phyloP scores from a whole-genome alignment of 2,113 vertebrate species.

The Halcyon malimbica region DNA sequence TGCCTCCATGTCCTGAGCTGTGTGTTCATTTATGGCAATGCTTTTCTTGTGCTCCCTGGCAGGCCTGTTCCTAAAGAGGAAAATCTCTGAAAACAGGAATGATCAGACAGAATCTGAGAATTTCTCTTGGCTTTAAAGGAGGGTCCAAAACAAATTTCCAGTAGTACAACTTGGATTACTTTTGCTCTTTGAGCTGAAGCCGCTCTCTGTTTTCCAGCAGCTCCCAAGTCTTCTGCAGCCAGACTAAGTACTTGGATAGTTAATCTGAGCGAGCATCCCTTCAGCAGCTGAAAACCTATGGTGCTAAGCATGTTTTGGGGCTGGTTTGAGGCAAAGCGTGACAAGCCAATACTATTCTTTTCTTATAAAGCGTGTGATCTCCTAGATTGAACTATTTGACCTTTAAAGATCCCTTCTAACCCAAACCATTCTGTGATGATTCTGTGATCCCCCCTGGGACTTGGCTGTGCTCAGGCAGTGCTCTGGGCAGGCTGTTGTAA shows the following conservation, averaged over 20 bases:
- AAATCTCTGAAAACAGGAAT: neutral
- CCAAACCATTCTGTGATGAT: neutral
- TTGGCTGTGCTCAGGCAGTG: neutral
- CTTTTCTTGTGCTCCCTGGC: neutral
- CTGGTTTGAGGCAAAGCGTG: neutral
- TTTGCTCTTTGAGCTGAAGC: neutral
- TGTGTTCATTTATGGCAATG: neutral
- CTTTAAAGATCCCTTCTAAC: neutral
- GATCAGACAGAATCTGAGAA: neutral
- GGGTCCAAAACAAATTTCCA: neutral
- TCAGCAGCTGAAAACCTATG: neutral
- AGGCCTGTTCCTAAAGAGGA: neutral
- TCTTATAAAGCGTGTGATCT: neutral
- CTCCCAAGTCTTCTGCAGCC: neutral
- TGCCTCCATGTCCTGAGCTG: neutral
- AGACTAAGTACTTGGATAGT: neutral
- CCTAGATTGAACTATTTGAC: neutral
- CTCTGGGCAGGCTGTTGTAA: neutral
- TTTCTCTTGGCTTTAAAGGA: neutral
- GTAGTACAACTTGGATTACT: neutral
- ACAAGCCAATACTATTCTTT: neutral
- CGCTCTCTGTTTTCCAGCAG: neutral
- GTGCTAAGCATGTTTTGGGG: neutral
- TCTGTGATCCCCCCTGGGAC: neutral
- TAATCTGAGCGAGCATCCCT: neutral